A percentile compares a stretch with the other conserved stretches of the same genome.
These are phyloP conservation scores for Rhabdornis inornatus DNA, from an alignment of 2,113 vertebrate species.

Conservation along the genomic window DNA sequence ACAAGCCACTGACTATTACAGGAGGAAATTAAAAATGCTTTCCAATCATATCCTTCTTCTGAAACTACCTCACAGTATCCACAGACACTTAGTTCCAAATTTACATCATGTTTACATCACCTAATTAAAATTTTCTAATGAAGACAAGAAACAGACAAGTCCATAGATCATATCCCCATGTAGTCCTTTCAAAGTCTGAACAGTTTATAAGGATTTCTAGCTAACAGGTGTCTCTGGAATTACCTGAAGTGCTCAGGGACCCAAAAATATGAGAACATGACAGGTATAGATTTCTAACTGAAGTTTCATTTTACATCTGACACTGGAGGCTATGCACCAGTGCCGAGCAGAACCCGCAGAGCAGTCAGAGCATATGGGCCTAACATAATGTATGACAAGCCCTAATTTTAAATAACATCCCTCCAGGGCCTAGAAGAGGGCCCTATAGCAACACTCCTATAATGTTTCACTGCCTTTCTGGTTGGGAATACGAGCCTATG, in stretches of 20 bases:
- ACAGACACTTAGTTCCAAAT: neutral
- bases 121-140: neutral
- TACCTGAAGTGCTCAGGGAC: constrained; percentile 28
- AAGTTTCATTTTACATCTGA: constrained; percentile 13
- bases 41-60: neutral
- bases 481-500: neutral
- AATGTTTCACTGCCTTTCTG: neutral
- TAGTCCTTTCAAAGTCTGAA: neutral
- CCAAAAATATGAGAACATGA: neutral
- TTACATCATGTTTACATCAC: neutral
- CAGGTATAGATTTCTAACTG: constrained; percentile 13
- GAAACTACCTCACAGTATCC: neutral
- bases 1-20: neutral
- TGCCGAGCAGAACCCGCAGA: neutral
- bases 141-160: neutral
- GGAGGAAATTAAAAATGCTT: neutral
- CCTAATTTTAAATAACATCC: constrained; percentile 8
- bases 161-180: neutral
- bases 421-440: neutral
- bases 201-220: neutral
- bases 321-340: neutral
- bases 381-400: constrained; percentile 19
- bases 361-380: constrained; percentile 29
- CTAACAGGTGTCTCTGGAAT: constrained; percentile 25
- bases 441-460: neutral